phyloP scores from a whole-genome alignment of 2,113 vertebrate species.

The Tretioscincus oriximinensis region DNA sequence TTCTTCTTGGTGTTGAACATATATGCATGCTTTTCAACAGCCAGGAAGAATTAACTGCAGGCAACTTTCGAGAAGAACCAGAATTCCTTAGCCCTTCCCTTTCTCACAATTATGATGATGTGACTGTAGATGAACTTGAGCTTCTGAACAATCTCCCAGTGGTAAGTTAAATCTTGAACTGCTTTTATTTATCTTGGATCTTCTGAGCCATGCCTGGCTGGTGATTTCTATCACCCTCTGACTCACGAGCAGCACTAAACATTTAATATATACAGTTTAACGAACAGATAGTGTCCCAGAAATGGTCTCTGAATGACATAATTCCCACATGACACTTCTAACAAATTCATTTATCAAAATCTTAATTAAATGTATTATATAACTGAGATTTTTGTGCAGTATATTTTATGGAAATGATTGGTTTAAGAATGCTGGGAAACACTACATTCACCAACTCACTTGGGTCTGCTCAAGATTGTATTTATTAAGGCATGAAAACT shows the following conservation, averaged over 20 bases:
- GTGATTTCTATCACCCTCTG: constrained; percentile 66
- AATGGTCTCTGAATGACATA: no score
- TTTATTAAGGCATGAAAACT: no score
- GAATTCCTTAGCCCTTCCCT: constrained; percentile 78
- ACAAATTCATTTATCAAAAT: no score
- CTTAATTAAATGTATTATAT: no score
- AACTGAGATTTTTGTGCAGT: no score
- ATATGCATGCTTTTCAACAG: constrained; percentile 63
- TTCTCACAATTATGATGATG: constrained; percentile 82
- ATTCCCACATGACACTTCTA: no score
- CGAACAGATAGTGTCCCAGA: neutral
- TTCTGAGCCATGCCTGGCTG: constrained; percentile 81
- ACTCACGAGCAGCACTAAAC: neutral
- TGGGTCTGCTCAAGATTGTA: no score
- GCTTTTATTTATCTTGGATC: constrained; percentile 46
- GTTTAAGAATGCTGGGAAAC: no score
- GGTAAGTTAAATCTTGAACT: constrained; percentile 70
- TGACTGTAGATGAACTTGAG: constrained; percentile 77
- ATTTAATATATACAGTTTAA: constrained; percentile 4
- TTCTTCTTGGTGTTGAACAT: constrained; percentile 8
- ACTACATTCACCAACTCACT: no score
- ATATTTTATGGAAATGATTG: no score
- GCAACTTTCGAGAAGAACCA: constrained; percentile 78
- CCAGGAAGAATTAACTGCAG: constrained; percentile 79
- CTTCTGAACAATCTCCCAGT: constrained; percentile 80